Base-by-base conservation (phyloP, 2,797 vertebrate genomes). In the Clarias platycephalus region DNA sequence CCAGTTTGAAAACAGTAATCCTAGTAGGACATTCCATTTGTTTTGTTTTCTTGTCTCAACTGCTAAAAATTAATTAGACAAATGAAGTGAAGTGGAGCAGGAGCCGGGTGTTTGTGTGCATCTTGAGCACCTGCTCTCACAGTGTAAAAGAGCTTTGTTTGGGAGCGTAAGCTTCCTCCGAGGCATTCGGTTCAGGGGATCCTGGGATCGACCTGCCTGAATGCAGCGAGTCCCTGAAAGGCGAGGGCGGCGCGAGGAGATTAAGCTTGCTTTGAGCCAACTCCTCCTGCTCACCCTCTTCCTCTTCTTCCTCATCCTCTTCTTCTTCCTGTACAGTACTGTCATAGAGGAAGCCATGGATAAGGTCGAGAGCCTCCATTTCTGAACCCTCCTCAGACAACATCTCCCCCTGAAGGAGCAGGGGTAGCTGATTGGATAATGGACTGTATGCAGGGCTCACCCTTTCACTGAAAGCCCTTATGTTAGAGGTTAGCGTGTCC, bases 131-230 rank as follows among this genome's bases (percentile, higher is more conserved):
- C 75, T 77, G 90, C 91, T 91, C 93, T 96, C 96, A 99, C 95
- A 99, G 96, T 89, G 98, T 99, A 80, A 97, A 99, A 1, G 98
- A 99, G 94, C 96, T 99, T 92, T 99, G 97, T 92, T 96, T 97
- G 83, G 84, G 86, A 82, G 82, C 20, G 16, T 88, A 88, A 76
- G 85, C 86, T 80, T 85, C 83, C 26, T 81, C 74, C 58, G 87
- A 85, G 66, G 67, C 26, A 37, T 75, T 79, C 26, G 84, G 80
- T 77, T 87, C 80, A 0, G 96, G 96, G 40, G 97, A 98, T 91
- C 95, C 95, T 58, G 94, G 95, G 88, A 90, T 89, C 0, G 97
- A 98, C 90, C 96, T 97, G 90, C 94, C 96, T 0, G 97, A 98
- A 89, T 94, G 96, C 91, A 97, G 95, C 0, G 97, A 98, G 95